phyloP scores from a whole-genome alignment of 2,888 invertebrate species.

The Geotrupes spiniger region DNA sequence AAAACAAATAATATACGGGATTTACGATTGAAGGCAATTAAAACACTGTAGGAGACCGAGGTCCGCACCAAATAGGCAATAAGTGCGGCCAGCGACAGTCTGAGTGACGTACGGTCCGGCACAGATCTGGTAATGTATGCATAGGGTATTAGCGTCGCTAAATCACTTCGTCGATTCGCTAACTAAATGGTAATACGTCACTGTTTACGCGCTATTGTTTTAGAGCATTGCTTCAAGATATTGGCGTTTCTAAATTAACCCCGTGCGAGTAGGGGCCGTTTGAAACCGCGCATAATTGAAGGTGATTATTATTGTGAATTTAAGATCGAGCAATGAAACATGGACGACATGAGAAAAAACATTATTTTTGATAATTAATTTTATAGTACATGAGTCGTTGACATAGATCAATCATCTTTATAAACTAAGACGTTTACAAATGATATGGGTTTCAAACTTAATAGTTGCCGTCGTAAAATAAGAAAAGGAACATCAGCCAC shows the following conservation, averaged over 20 bases:
- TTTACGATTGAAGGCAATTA: slow-evolving; percentile 29
- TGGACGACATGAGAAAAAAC: too few relatives aligned
- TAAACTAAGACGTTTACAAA: slow-evolving; percentile 25
- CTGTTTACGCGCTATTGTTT: too few relatives aligned
- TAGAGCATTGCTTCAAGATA: too few relatives aligned
- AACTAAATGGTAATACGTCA: slow-evolving; percentile 32
- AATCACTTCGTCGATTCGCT: slow-evolving; percentile 36
- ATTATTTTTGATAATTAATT: too few relatives aligned
- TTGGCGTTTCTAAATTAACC: too few relatives aligned
- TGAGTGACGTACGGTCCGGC: slow-evolving; percentile 34
- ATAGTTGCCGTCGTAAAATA: slow-evolving; percentile 25
- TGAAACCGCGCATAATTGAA: too few relatives aligned
- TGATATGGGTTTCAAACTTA: slow-evolving; percentile 19
- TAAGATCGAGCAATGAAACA: too few relatives aligned
- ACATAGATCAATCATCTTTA: slow-evolving; percentile 14
- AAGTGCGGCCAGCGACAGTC: slow-evolving; percentile 43
- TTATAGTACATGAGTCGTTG: neutral
- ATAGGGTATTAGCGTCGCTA: slow-evolving; percentile 38
- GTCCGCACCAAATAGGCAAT: slow-evolving; percentile 40
- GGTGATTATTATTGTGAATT: too few relatives aligned
- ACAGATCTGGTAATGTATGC: slow-evolving; percentile 37
- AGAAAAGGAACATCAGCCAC: slow-evolving; percentile 21
- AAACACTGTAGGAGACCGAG: slow-evolving; percentile 37
- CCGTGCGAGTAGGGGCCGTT: too few relatives aligned
- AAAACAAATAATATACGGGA: too few relatives aligned